Evolutionary conservation across 64 coral and sea anemone genomes (phyloP).

Genomic region (Dendrophyllia cribrosa): DNA sequence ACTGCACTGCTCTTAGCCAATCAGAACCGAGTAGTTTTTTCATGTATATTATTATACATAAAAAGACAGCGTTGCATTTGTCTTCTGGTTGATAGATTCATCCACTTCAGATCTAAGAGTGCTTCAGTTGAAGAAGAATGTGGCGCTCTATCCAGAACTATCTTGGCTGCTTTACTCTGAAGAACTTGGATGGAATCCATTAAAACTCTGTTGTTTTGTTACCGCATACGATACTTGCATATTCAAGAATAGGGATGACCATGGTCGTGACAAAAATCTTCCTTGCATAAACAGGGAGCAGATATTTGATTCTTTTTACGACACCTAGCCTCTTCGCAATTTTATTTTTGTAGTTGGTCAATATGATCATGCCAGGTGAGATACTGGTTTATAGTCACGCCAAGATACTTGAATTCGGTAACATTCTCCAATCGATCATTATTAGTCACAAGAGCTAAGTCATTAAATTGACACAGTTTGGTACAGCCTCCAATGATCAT

Average conservation of each 20-base stretch:
- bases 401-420: constrained; percentile 51
- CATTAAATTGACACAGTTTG: background rate
- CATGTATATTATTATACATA: too few relatives aligned
- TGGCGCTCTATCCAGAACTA: background rate
- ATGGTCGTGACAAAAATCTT: background rate
- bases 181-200: background rate
- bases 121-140: background rate
- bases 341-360: constrained; percentile 49
- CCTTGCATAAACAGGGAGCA: background rate
- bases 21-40: too few relatives aligned
- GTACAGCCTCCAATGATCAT: background rate
- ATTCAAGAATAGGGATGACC: background rate
- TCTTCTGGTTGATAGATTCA: too few relatives aligned
- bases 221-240: background rate
- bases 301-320: background rate
- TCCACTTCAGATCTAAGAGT: too few relatives aligned
- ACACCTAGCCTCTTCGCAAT: constrained; percentile 14
- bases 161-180: background rate
- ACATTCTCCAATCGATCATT: constrained; percentile 28
- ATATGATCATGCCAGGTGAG: constrained; percentile 52
- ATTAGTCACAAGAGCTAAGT: background rate
- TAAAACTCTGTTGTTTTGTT: background rate
- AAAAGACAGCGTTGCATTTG: too few relatives aligned
- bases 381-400: constrained; percentile 48
- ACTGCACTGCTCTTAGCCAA: too few relatives aligned